Evolutionary conservation across 2,113 vertebrate species (phyloP).

Genomic region (Gracilinanus agilis): DNA sequence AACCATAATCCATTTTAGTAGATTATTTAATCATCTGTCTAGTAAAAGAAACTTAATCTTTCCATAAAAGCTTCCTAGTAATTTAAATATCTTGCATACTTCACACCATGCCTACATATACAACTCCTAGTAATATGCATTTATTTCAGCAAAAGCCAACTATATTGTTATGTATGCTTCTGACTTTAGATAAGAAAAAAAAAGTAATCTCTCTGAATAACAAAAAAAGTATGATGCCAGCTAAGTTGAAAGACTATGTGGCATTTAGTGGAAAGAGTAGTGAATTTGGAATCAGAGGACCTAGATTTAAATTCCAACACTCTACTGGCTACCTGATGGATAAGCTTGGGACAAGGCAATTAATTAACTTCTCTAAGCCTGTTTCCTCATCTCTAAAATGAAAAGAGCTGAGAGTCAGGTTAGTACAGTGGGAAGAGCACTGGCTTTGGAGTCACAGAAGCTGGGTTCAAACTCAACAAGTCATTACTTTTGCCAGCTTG

Average conservation of each 20-base stretch:
- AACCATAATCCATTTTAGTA: constrained; percentile 64
- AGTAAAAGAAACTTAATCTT: constrained; percentile 61
- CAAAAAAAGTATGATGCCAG: not conserved
- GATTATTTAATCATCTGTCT: constrained; percentile 57
- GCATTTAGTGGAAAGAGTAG: not conserved
- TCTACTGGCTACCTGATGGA: not conserved
- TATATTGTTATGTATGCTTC: constrained; percentile 18
- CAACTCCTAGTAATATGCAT: constrained; percentile 1
- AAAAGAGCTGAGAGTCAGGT: not conserved
- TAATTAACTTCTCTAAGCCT: not conserved
- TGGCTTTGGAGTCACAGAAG: not conserved
- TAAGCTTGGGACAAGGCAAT: not conserved
- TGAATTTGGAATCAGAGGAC: not conserved
- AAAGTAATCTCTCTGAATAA: not conserved
- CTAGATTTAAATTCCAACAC: not conserved
- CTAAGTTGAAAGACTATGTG: not conserved
- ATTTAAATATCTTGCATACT: constrained; percentile 51
- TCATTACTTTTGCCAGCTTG: not conserved
- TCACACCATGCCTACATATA: constrained; percentile 21
- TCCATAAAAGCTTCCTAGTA: constrained; percentile 41
- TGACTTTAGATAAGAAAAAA: constrained; percentile 18
- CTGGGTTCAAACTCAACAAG: not conserved
- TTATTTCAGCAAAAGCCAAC: constrained; percentile 36
- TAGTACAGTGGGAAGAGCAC: not conserved
- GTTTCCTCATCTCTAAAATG: not conserved